Conservation (phyloP, 92 coral and sea anemone genomes). For the Heliopora coerulea region DNA sequence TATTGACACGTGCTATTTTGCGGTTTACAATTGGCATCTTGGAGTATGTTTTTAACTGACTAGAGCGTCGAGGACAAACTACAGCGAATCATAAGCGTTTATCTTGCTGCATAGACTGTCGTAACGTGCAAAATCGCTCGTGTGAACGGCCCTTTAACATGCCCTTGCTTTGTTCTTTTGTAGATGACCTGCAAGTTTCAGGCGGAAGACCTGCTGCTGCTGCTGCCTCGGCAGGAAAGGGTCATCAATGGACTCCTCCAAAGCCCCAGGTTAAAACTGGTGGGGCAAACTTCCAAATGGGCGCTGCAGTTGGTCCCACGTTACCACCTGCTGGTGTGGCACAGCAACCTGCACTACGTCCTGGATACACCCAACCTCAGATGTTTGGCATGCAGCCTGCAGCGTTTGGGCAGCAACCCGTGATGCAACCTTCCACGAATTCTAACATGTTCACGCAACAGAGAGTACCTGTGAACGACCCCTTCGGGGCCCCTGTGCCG, state of each 20-base stretch:
- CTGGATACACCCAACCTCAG: slow-evolving; percentile 61
- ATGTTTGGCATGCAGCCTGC: slow-evolving; percentile 50
- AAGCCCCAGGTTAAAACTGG: slow-evolving; percentile 92
- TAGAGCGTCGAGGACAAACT: too few species aligned
- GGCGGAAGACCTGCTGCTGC: slow-evolving; percentile 43
- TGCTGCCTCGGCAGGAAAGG: slow-evolving; percentile 44
- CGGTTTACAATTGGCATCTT: too few species aligned
- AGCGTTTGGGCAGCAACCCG: slow-evolving; percentile 52
- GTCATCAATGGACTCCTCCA: slow-evolving; percentile 93
- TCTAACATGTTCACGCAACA: slow-evolving; percentile 70
- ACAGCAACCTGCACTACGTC: slow-evolving; percentile 37
- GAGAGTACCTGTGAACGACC: slow-evolving; percentile 37
- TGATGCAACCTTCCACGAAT: slow-evolving; percentile 77
- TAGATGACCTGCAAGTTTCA: slow-evolving; percentile 28
- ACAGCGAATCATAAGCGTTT: too few species aligned
- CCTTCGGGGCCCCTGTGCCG: slow-evolving; percentile 36
- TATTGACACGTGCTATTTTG: too few species aligned
- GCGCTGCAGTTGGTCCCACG: slow-evolving; percentile 62
- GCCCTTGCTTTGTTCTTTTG: neutral
- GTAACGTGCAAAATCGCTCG: too few species aligned
- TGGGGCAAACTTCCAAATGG: slow-evolving; percentile 88
- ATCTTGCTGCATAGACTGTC: neutral
- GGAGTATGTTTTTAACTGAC: too few species aligned
- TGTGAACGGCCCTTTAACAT: too few species aligned
- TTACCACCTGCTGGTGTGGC: slow-evolving; percentile 47